Evolutionary conservation across 2,888 invertebrate genomes (phyloP).

Genomic region (Sphinx pinastri): DNA sequence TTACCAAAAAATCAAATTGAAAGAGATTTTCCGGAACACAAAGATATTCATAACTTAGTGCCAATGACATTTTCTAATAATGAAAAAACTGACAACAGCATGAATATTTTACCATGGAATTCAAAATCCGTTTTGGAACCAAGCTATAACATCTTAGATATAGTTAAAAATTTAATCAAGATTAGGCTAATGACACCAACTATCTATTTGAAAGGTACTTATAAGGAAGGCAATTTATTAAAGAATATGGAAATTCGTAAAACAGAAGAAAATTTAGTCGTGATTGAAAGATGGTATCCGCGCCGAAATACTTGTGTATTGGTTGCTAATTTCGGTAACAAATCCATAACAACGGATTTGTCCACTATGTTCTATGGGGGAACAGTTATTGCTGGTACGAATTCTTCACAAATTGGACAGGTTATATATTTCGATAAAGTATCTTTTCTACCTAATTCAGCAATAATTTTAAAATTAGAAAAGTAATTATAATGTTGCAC

Average conservation of each 20-base stretch:
- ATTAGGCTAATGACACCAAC: slow-evolving; percentile 87
- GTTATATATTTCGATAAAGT: slow-evolving; percentile 72
- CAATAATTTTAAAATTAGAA: slow-evolving; percentile 72
- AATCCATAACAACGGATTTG: slow-evolving; percentile 86
- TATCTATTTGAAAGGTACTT: slow-evolving; percentile 88
- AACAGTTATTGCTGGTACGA: slow-evolving; percentile 71
- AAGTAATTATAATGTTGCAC: slow-evolving; percentile 50
- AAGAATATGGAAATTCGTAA: slow-evolving; percentile 88
- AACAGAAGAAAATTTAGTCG: slow-evolving; percentile 86
- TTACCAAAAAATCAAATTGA: slow-evolving; percentile 77
- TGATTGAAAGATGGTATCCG: slow-evolving; percentile 91
- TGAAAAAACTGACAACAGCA: slow-evolving; percentile 58
- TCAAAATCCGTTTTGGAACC: slow-evolving; percentile 79
- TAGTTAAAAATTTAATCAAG: slow-evolving; percentile 84
- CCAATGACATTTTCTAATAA: slow-evolving; percentile 87
- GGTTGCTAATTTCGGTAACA: slow-evolving; percentile 88
- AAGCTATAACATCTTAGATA: slow-evolving; percentile 78
- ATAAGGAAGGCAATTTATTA: slow-evolving; percentile 85
- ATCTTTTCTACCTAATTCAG: slow-evolving; percentile 73
- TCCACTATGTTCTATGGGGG: slow-evolving; percentile 91
- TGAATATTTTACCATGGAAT: slow-evolving; percentile 86
- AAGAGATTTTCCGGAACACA: slow-evolving; percentile 83
- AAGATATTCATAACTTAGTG: slow-evolving; percentile 87
- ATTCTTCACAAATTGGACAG: slow-evolving; percentile 65
- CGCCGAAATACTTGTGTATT: slow-evolving; percentile 90